These are phyloP conservation scores for Dolichallabes microphthalmus DNA, from an alignment of 2,113 vertebrate genomes.

Conservation along the genomic window DNA sequence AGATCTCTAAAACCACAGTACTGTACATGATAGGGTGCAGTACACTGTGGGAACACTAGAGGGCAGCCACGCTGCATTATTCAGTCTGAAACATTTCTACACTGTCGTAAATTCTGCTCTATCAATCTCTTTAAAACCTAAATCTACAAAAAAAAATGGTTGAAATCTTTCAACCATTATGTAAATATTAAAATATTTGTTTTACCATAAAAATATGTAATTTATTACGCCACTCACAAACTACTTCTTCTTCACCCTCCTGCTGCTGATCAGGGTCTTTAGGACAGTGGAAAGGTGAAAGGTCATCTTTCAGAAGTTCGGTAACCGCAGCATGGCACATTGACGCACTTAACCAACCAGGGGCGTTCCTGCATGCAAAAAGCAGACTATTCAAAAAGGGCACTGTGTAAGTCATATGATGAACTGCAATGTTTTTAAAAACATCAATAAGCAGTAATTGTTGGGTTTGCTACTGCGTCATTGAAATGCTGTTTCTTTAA, in stretches of 20 bases:
- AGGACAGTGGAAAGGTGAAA: constrained; percentile 72
- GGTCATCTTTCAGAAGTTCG: constrained; percentile 73
- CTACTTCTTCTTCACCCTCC: constrained; percentile 58
- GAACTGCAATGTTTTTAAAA: neutral
- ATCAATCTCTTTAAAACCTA: neutral
- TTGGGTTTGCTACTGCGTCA: no score
- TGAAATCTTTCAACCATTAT: no score
- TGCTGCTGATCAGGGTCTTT: constrained; percentile 53
- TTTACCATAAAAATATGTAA: neutral
- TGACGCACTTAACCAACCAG: constrained; percentile 66
- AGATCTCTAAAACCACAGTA: neutral
- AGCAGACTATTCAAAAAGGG: neutral
- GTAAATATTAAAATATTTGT: neutral
- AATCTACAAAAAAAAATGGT: neutral
- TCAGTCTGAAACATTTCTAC: neutral
- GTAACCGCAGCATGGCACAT: constrained; percentile 73
- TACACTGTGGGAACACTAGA: constrained; percentile 30
- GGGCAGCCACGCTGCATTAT: constrained; percentile 1
- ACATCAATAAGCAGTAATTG: no score
- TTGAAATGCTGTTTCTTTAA: neutral
- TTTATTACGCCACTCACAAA: constrained; percentile 65
- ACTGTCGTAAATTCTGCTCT: neutral
- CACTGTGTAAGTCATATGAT: neutral
- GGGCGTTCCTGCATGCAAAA: constrained; percentile 66
- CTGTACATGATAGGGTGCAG: neutral